A percentile compares a stretch with the other conserved stretches of the same genome.
Conservation (phyloP, 1,140 invertebrate genomes). For the Adoxophyes honmai region DNA sequence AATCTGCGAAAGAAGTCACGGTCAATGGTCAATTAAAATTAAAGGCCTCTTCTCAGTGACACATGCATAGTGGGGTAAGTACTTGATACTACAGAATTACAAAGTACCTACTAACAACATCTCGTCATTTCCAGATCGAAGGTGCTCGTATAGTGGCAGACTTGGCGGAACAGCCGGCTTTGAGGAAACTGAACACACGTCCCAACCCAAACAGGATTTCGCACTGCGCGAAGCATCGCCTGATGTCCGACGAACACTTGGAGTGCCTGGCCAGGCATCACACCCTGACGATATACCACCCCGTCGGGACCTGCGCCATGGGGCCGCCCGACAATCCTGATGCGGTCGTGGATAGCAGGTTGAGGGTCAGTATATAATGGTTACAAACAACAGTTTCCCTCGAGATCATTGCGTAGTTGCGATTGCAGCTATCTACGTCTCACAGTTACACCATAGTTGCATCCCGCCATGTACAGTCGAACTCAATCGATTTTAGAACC, state of each 20-base stretch:
- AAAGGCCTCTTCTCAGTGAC: no score
- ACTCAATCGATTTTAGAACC: no score
- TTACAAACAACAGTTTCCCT: no score
- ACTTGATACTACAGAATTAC: no score
- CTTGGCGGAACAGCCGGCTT: constrained; percentile 80
- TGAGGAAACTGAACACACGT: constrained; percentile 80
- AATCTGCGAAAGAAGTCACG: no score
- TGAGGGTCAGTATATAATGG: constrained; percentile 55
- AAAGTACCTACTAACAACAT: no score
- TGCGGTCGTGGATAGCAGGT: constrained; percentile 76
- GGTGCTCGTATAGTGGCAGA: constrained; percentile 83
- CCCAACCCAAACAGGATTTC: constrained; percentile 81
- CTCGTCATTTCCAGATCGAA: constrained; percentile 80
- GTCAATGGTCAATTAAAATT: no score
- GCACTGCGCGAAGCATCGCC: constrained; percentile 75
- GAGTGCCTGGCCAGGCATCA: constrained; percentile 72
- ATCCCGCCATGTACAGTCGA: no score
- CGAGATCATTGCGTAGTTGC: no score
- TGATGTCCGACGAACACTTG: constrained; percentile 81
- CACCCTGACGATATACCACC: constrained; percentile 70
- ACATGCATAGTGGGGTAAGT: no score
- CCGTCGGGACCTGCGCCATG: constrained; percentile 81
- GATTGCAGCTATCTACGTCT: no score
- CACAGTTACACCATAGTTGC: no score
- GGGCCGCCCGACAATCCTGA: constrained; percentile 69